Percentiles rank a stretch among this genome's conserved stretches.
Conservation (phyloP, 2,888 invertebrate genomes). For the Polydesmus complanatus region DNA sequence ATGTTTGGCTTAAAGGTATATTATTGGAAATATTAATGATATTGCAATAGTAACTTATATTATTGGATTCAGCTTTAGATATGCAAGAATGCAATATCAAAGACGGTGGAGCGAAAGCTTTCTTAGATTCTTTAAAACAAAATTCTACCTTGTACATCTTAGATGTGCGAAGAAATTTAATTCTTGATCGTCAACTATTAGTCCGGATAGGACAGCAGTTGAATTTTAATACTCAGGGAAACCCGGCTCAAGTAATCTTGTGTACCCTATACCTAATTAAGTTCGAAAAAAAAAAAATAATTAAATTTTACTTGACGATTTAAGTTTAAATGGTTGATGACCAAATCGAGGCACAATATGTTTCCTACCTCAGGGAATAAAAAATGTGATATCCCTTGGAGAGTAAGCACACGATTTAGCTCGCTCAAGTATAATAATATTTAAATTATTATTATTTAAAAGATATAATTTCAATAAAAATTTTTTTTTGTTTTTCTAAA, state of each 20-base stretch:
- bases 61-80: constrained; percentile 8
- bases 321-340: constrained; percentile 11
- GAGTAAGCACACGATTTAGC: constrained; percentile 5
- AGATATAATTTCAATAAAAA: not conserved
- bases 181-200: constrained; percentile 2
- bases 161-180: constrained; percentile 9
- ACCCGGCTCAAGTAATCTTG: constrained; percentile 7
- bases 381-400: constrained; percentile 12
- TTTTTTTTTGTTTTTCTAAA: not conserved
- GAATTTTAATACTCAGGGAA: constrained; percentile 12
- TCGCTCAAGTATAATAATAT: not conserved
- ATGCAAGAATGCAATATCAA: constrained; percentile 11
- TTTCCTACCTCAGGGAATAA: not conserved
- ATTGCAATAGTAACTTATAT: not conserved
- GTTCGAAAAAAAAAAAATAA: not conserved
- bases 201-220: constrained; percentile 12
- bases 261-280: no score
- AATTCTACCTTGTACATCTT: constrained; percentile 11
- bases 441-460: not conserved
- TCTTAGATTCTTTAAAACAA: constrained; percentile 6
- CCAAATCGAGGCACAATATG: not conserved
- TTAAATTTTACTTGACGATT: no score
- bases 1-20: constrained; percentile 12
- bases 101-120: constrained; percentile 9
- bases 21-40: no score